Percentiles rank a stretch among this genome's conserved stretches.
Conservation (phyloP, 2,797 vertebrate genomes). For the Rousettus madagascariensis region DNA sequence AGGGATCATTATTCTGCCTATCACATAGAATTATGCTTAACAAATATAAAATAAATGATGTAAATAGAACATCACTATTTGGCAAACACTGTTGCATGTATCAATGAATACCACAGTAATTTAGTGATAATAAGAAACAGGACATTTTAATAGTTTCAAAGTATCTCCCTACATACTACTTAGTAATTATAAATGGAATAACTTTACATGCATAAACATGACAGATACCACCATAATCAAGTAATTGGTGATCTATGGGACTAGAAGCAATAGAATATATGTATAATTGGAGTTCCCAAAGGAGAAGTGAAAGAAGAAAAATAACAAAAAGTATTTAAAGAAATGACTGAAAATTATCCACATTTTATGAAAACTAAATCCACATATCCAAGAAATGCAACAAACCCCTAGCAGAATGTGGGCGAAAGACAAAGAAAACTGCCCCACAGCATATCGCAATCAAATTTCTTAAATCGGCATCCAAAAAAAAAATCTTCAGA, state of each 20-base stretch:
- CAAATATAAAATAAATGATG: neutral
- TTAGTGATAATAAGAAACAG: neutral
- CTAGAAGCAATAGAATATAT: neutral
- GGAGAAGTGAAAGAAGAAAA: neutral
- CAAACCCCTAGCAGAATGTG: neutral
- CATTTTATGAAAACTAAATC: slow-evolving; percentile 7
- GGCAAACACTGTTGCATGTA: neutral
- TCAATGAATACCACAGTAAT: neutral
- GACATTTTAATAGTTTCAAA: neutral
- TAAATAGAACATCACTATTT: slow-evolving; percentile 31
- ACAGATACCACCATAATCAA: neutral
- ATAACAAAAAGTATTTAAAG: neutral
- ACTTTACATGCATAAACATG: neutral
- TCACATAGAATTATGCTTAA: neutral
- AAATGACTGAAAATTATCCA: slow-evolving; percentile 32
- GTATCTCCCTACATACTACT: neutral
- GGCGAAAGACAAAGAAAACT: neutral
- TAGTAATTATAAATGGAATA: neutral
- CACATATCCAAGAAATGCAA: neutral
- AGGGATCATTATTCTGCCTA: neutral
- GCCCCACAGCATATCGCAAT: neutral
- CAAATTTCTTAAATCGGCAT: neutral
- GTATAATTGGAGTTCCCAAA: neutral
- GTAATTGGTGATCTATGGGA: neutral
- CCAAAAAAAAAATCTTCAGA: neutral